phyloP scores from a whole-genome alignment of 2,888 invertebrate species.

The Drosophila colorata region DNA sequence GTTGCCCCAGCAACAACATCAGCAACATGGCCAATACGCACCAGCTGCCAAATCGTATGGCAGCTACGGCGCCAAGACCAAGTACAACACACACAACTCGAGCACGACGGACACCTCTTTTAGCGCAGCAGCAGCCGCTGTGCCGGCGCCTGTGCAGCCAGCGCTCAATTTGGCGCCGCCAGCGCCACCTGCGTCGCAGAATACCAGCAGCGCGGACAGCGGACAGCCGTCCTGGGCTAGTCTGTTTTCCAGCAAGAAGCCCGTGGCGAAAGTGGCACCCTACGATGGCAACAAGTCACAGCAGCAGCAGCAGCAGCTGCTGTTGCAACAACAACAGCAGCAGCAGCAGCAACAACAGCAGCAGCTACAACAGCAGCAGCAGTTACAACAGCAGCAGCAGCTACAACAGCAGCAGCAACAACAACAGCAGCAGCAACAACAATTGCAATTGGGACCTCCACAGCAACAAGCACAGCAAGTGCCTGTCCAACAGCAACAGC shows the following conservation, averaged over 20 bases:
- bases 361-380: slow-evolving; percentile 42
- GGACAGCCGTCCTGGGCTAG: slow-evolving; percentile 88
- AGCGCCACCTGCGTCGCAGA: slow-evolving; percentile 83
- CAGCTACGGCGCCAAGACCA: slow-evolving; percentile 56
- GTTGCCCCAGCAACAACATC: slow-evolving; percentile 44
- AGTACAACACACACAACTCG: slow-evolving; percentile 38
- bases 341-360: slow-evolving; percentile 85
- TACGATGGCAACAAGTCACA: slow-evolving; percentile 84
- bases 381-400: slow-evolving; percentile 11
- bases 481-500: slow-evolving; percentile 3
- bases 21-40: slow-evolving; percentile 36
- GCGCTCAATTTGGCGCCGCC: slow-evolving; percentile 78
- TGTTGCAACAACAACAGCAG: slow-evolving; percentile 15
- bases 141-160: slow-evolving; percentile 46
- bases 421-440: slow-evolving; percentile 78
- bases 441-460: slow-evolving; percentile 4
- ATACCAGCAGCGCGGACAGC: slow-evolving; percentile 47
- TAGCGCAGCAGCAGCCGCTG: slow-evolving; percentile 43
- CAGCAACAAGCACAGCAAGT: slow-evolving; percentile 16
- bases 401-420: slow-evolving; percentile 82
- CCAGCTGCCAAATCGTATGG: slow-evolving; percentile 49
- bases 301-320: slow-evolving; percentile 29
- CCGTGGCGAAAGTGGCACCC: slow-evolving; percentile 88
- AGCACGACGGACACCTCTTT: slow-evolving; percentile 36
- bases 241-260: slow-evolving; percentile 87